phyloP scores from a whole-genome alignment of 1,140 invertebrate genomes.

The Musca domestica region DNA sequence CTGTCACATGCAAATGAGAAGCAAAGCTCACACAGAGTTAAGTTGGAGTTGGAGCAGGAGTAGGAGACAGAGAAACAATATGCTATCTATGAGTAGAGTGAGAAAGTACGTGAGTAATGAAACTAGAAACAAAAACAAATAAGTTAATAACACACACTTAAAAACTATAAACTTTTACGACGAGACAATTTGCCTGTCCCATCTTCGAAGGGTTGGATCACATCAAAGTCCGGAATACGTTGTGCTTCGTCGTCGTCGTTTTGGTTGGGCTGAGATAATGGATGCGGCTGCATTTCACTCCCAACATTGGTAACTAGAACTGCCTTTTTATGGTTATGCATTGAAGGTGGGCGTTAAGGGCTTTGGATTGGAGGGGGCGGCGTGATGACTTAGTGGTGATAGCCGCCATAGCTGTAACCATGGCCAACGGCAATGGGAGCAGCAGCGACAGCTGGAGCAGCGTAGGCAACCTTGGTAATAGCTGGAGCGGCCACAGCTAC shows the following conservation, averaged over 20 bases:
- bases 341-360: not conserved
- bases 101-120: too few species aligned
- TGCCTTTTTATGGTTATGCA: too few species aligned
- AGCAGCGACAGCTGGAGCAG: conserved; percentile 30
- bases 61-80: too few species aligned
- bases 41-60: too few species aligned
- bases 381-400: not conserved
- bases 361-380: not conserved
- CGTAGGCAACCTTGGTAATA: conserved; percentile 43
- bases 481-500: conserved; percentile 52
- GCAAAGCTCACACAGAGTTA: too few species aligned
- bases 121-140: conserved; percentile 7
- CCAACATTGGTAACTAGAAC: too few species aligned
- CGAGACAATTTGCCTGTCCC: conserved; percentile 1
- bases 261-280: not conserved
- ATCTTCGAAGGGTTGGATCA: conserved; percentile 8
- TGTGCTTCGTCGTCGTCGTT: not conserved
- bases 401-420: not conserved
- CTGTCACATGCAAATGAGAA: too few species aligned
- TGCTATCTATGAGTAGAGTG: too few species aligned
- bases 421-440: conserved; percentile 31
- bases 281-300: too few species aligned
- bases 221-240: not conserved
- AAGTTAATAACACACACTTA: conserved; percentile 14
- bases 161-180: conserved; percentile 5